Conservation (phyloP, 2,888 invertebrate genomes). For the Oegoconia quadripuncta region DNA sequence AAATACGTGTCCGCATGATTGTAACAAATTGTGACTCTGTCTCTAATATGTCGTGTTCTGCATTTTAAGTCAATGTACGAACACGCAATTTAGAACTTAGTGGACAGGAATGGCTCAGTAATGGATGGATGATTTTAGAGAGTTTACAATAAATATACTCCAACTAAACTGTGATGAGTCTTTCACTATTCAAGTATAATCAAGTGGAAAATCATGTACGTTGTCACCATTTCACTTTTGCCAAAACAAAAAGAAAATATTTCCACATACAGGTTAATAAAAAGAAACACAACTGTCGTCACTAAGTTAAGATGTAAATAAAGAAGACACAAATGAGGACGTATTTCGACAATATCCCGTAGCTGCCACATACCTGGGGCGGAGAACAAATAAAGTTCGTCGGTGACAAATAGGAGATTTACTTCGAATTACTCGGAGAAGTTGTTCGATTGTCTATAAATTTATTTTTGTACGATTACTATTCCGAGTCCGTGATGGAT, state of each 20-base stretch:
- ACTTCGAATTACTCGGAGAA: constrained; percentile 3
- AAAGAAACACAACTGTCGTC: constrained; percentile 15
- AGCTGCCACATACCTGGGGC: background rate
- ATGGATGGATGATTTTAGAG: too few relatives aligned
- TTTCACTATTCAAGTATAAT: too few relatives aligned
- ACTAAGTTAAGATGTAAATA: constrained; percentile 17
- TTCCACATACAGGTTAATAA: constrained; percentile 8
- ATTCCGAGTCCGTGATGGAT: too few relatives aligned
- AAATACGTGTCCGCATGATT: constrained; percentile 28
- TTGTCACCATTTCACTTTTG: too few relatives aligned
- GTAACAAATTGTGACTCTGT: constrained; percentile 22
- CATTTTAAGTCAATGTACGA: constrained; percentile 2
- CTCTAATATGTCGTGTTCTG: constrained; percentile 1
- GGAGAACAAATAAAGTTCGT: constrained; percentile 9
- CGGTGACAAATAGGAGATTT: constrained; percentile 12
- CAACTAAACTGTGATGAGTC: too few relatives aligned
- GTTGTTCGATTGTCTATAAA: background rate
- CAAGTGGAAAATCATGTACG: too few relatives aligned
- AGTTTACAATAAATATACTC: too few relatives aligned
- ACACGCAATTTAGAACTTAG: background rate
- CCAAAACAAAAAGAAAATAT: too few relatives aligned
- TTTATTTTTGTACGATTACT: too few relatives aligned
- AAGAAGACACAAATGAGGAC: constrained; percentile 26
- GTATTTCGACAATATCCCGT: constrained; percentile 27
- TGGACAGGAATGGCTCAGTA: too few relatives aligned